Conservation (phyloP, 2,888 invertebrate species). For the Thecocarcelia acutangulata region DNA sequence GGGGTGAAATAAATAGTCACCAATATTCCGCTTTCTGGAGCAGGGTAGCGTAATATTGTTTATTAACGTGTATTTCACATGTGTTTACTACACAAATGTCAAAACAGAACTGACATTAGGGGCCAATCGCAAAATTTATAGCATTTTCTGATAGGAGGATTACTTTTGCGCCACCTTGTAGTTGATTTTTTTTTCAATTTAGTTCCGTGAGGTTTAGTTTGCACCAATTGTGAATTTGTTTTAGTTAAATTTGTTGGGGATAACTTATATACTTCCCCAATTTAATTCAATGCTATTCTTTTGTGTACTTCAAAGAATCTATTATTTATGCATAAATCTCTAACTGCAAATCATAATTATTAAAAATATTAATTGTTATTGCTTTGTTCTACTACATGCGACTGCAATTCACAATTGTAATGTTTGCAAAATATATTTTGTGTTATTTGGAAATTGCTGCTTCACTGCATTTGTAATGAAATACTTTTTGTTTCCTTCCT, state of each 20-base stretch:
- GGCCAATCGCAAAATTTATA: no score
- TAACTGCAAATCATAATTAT: conserved; percentile 29
- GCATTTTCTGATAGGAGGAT: no score
- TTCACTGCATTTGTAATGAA: conserved; percentile 14
- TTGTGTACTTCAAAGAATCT: neutral
- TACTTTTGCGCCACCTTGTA: no score
- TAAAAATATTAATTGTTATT: neutral
- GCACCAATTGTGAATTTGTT: no score
- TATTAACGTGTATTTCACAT: no score
- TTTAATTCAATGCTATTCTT: neutral
- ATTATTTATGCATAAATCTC: conserved; percentile 41
- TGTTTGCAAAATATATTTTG: conserved; percentile 21
- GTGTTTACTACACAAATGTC: no score
- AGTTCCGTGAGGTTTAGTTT: no score
- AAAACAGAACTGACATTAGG: no score
- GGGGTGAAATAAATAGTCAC: no score
- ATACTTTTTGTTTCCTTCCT: neutral
- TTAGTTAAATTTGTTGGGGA: neutral
- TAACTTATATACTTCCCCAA: neutral
- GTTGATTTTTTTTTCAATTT: no score
- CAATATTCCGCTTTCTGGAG: no score
- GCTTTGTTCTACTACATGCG: neutral
- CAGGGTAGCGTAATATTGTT: no score
- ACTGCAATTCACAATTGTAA: neutral
- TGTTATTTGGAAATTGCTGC: conserved; percentile 38